These are phyloP conservation scores for Rhynchopsitta pachyrhyncha DNA, from an alignment of 2,113 vertebrate species.

Conservation along the genomic window DNA sequence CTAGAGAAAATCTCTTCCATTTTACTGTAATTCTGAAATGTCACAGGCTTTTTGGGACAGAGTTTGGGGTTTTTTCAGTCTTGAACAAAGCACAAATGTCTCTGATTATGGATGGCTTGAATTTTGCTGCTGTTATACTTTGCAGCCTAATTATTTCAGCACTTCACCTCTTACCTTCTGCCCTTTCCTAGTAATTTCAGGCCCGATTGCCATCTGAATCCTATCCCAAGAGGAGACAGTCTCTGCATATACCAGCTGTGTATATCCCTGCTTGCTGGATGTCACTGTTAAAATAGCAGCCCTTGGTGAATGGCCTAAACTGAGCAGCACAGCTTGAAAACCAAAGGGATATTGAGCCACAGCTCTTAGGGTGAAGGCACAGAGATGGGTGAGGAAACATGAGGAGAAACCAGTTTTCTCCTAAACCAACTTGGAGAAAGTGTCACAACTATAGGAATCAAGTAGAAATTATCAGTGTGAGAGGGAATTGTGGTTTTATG, in stretches of 20 bases:
- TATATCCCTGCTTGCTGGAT: not conserved
- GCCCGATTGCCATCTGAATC: not conserved
- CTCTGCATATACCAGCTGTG: not conserved
- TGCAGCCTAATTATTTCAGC: not conserved
- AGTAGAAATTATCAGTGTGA: not conserved
- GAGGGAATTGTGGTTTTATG: not conserved
- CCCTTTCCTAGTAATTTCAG: not conserved
- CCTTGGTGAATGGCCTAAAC: not conserved
- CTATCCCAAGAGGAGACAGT: not conserved
- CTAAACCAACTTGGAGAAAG: not conserved
- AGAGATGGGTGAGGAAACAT: not conserved
- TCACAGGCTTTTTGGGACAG: not conserved
- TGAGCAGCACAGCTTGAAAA: not conserved
- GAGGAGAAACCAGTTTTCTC: not conserved
- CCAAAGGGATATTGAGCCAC: not conserved
- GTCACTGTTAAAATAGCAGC: not conserved
- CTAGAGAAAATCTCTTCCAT: constrained; percentile 53
- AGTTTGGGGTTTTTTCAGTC: not conserved
- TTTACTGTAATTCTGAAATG: constrained; percentile 42
- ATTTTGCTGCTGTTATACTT: not conserved
- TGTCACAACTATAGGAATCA: not conserved
- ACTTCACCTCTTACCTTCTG: not conserved
- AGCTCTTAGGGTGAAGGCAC: not conserved
- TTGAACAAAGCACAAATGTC: not conserved
- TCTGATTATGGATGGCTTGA: constrained; percentile 14